Conservation (phyloP, 2,797 vertebrate species). For the Poeciliopsis gracilis region DNA sequence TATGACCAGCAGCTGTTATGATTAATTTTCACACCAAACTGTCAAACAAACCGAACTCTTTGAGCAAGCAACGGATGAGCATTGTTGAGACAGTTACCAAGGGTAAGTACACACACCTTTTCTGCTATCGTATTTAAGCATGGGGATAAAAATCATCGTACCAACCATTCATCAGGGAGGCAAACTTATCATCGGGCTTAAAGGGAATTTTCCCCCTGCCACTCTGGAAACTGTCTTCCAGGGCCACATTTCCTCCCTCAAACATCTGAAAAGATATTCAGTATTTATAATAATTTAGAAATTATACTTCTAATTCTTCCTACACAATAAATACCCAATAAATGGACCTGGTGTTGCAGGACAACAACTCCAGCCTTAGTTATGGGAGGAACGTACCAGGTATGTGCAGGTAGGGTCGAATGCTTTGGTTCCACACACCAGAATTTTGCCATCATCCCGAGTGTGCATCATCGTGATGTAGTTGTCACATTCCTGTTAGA, state of each 20-base stretch:
- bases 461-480: constrained; percentile 37
- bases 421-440: constrained; percentile 34
- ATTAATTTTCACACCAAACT: too few relatives aligned
- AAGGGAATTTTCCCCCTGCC: constrained; percentile 35
- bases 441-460: constrained; percentile 23
- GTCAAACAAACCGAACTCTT: too few relatives aligned
- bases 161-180: constrained; percentile 33
- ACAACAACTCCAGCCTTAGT: not conserved
- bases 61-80: too few relatives aligned
- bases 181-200: constrained; percentile 30
- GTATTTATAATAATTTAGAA: not conserved
- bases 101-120: not conserved
- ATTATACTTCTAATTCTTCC: not conserved
- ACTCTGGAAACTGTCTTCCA: not conserved
- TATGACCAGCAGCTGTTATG: too few relatives aligned
- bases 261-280: constrained; percentile 24
- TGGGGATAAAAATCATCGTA: not conserved
- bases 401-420: constrained; percentile 38
- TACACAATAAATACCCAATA: not conserved
- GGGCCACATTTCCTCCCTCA: constrained; percentile 3
- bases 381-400: constrained; percentile 17
- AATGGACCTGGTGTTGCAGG: not conserved
- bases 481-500: constrained; percentile 42
- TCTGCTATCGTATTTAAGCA: too few relatives aligned
- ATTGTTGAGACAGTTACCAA: too few relatives aligned